Percentiles rank a stretch among this genome's conserved stretches.
phyloP scores from a whole-genome alignment of 2,888 invertebrate species.

The Xestia rhomboidea region DNA sequence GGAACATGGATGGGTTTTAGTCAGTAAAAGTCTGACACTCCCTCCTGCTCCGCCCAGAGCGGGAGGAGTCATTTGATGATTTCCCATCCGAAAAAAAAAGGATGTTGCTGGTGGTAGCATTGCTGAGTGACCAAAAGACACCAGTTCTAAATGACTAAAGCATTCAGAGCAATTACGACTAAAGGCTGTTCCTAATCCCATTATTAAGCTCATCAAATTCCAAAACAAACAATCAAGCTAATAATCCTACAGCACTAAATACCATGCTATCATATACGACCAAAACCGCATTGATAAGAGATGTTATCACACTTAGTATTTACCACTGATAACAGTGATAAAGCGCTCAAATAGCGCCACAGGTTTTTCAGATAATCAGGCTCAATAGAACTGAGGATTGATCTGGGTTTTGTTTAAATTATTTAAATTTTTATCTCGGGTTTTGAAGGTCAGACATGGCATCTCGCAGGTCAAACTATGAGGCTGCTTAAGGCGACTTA shows the following conservation, averaged over 20 bases:
- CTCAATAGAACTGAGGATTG: background rate
- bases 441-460: background rate
- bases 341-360: background rate
- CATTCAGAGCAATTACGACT: background rate
- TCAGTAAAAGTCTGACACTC: no score
- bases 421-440: background rate
- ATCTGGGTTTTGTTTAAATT: background rate
- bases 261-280: background rate
- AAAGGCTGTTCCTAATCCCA: background rate
- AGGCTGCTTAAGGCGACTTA: no score
- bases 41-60: no score
- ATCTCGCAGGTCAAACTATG: no score
- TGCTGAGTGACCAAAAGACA: background rate
- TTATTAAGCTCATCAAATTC: background rate
- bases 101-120: background rate
- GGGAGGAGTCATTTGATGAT: no score
- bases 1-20: no score
- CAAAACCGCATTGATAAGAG: conserved; percentile 5
- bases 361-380: conserved; percentile 1
- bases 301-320: conserved; percentile 7
- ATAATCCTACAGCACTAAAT: background rate
- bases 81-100: no score
- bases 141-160: background rate
- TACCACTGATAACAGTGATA: conserved; percentile 2
- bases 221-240: background rate